phyloP scores from a whole-genome alignment of 2,888 invertebrate genomes.

The Eucriotettix oculatus region DNA sequence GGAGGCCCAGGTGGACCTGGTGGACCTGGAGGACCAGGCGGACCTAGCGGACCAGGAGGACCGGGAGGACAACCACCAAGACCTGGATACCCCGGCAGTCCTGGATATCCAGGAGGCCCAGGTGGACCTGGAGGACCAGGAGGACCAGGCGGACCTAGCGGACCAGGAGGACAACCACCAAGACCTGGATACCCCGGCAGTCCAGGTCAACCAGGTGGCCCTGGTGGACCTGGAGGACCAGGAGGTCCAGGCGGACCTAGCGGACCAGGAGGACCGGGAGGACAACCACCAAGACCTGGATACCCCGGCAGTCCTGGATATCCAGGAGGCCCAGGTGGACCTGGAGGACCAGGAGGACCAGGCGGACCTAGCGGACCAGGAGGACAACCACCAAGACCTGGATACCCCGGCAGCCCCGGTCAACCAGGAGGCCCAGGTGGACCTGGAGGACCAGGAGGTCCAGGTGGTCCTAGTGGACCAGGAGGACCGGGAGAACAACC shows the following conservation, averaged over 20 bases:
- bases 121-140: slow-evolving; percentile 22
- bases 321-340: not conserved
- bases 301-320: slow-evolving; percentile 8
- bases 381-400: slow-evolving; percentile 1
- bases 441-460: slow-evolving; percentile 12
- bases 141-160: slow-evolving; percentile 8
- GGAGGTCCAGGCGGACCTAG: slow-evolving; percentile 10
- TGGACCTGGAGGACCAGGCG: slow-evolving; percentile 5
- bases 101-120: slow-evolving; percentile 17
- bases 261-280: slow-evolving; percentile 15
- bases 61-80: slow-evolving; percentile 2
- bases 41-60: slow-evolving; percentile 4
- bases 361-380: not conserved
- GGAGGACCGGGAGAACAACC: slow-evolving; percentile 5
- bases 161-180: slow-evolving; percentile 13
- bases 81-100: slow-evolving; percentile 17
- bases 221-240: slow-evolving; percentile 20
- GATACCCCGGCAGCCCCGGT: slow-evolving; percentile 21
- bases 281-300: slow-evolving; percentile 4
- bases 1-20: slow-evolving; percentile 13
- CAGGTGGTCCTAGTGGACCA: slow-evolving; percentile 17
- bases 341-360: slow-evolving; percentile 4
- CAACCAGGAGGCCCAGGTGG: slow-evolving; percentile 17
- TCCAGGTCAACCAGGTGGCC: slow-evolving; percentile 10
- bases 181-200: slow-evolving; percentile 19